Base-by-base conservation (phyloP, 2,113 vertebrate genomes). In the Alligator sinensis region DNA sequence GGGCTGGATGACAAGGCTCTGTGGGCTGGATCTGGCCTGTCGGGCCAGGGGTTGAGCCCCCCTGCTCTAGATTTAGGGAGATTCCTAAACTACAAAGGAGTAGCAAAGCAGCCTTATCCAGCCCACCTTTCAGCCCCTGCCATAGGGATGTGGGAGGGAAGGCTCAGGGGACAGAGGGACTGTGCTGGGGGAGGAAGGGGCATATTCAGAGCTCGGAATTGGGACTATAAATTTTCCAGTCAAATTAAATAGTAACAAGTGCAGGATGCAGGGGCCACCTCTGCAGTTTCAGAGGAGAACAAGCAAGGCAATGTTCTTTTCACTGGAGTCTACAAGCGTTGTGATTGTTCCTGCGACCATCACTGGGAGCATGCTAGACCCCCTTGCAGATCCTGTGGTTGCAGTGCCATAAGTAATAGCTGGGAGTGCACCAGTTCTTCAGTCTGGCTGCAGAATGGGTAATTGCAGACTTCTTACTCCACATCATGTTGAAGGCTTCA, bases 351-450 rank as follows among this genome's bases (percentile, higher is more conserved):
- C 1, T 1, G 60, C 0, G 0, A 22, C 77, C 10, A 80, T 22
- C 76, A 38, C 3, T 16, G 28, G 47, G 62, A 79, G 80, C 5
- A 2, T 0, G 0, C 66, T 77, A 14, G 68, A 61, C 13, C 22
- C 68, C 78, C n/a, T 86, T 74, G 60, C 54, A 8, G 86, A 66
- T 77, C 38, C 30, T 77, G 74, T 28, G 80, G 10, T 59, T 91
- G 38, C 27, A 18, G 74, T 75, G 58, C 58, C 6, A 62, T 68
- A 86, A 84, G 63, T 1, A 14, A 27, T 10, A 17, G 54, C 38
- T 21, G 18, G 18, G 60, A 61, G 22, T 34, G 70, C 11, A 5
- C 28, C 0, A 0, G 58, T 76, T 82, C 89, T 64, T 24, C 60
- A 54, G 38, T n/a, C 38, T 12, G 4, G 27, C 87, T 83, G 55